These are phyloP conservation scores for Caenorhabditis remanei DNA, from an alignment of 1,140 invertebrate species.

Conservation along the genomic window DNA sequence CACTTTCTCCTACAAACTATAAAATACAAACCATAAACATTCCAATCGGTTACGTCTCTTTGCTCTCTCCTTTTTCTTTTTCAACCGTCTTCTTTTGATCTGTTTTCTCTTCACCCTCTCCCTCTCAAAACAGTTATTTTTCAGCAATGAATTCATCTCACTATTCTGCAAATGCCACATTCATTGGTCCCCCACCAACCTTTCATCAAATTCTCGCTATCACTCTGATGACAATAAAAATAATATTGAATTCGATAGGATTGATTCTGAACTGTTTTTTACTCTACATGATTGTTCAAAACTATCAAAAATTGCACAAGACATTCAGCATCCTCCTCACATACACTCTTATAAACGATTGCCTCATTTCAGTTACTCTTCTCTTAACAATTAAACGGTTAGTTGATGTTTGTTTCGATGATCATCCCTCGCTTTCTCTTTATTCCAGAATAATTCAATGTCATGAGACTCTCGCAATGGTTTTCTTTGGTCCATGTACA, in stretches of 20 bases:
- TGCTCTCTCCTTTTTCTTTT: neutral
- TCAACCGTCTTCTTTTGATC: neutral
- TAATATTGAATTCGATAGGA: constrained; percentile 21
- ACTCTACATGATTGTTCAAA: constrained; percentile 8
- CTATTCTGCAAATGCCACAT: constrained; percentile 12
- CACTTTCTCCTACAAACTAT: neutral
- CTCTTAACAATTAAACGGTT: constrained; percentile 32
- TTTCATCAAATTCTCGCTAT: constrained; percentile 35
- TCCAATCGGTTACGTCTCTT: neutral
- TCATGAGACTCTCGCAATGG: constrained; percentile 43
- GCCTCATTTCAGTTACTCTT: constrained; percentile 23
- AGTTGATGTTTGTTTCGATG: neutral
- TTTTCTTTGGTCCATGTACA: constrained; percentile 34
- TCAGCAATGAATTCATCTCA: constrained; percentile 24
- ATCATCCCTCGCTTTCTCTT: neutral
- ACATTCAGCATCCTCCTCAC: constrained; percentile 25
- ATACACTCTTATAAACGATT: constrained; percentile 47
- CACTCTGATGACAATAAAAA: constrained; percentile 34
- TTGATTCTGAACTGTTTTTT: constrained; percentile 12
- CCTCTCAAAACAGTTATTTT: neutral
- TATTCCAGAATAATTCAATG: constrained; percentile 47
- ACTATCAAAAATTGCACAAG: constrained; percentile 32
- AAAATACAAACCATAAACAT: neutral
- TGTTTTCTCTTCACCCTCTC: neutral
- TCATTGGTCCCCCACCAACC: neutral